Evolutionary conservation across 1,140 invertebrate species (phyloP), one percentile per base, ranked within the genome.

Genomic region (Tetragnatha versicolor): DNA sequence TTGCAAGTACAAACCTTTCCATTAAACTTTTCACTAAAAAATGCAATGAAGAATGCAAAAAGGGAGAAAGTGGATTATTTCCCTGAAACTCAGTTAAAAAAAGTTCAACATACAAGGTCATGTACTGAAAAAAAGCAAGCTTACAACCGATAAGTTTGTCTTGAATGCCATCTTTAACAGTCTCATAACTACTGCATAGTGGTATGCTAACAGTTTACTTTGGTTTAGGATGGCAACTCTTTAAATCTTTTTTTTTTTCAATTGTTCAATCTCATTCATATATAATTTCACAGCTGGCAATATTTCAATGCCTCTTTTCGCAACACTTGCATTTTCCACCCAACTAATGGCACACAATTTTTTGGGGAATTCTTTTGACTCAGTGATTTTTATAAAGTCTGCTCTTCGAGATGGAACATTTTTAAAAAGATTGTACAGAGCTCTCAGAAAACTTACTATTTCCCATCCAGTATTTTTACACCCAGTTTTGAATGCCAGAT

Each of bases 301-400:
- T 27, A 69, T 69, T 51, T 69, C 31, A 7, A 69, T 14, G 1
- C 42, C 66, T 17, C 66, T 47, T 22, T 69, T n/a, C n/a, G 31
- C 47, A 5, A 47, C 39, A 10, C 22, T 7, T 9, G 45, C 20
- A 51, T 51, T 69, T 69, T 69, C 66, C 1, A 69, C 20, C 63
- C 63, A 66, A 10, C 37, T 2, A 42, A 42, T 39, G 17, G 33
- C 3, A 42, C 1, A 39, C n/a, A 66, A 66, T 66, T 66, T 66
- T 27, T 22, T 12, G 17, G 63, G 63, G 25, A 66, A 66, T 14
- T 29, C n/a, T 25, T 29, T 33, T 20, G 5, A 10, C 17, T 42
- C 20, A 20, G 61, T 14, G 14, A 39, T 6, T n/a, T 65, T 20
- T n/a, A 37, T 10, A 65, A n/a, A 65, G 22, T 39, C 61, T 10